A percentile compares a stretch with the other conserved stretches of the same genome.
phyloP scores from a whole-genome alignment of 2,797 vertebrate species.

The Melanotaenia boesemani region DNA sequence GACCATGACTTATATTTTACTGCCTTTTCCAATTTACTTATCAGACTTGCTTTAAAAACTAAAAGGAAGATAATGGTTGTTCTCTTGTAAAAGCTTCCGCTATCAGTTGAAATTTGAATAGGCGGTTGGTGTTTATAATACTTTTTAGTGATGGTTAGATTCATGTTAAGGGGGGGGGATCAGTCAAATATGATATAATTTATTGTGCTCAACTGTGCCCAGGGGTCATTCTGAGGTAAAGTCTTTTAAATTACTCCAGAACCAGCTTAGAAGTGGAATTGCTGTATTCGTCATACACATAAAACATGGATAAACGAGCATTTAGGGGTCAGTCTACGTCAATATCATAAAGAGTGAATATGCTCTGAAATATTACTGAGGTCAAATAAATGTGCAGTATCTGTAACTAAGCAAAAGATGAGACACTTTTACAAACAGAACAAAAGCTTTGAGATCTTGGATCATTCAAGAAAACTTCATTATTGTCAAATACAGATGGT shows the following conservation, averaged over 20 bases:
- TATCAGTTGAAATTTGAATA: too few species aligned
- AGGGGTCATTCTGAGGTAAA: constrained; percentile 45
- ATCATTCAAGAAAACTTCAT: not conserved
- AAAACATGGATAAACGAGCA: constrained; percentile 75
- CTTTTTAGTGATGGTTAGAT: not conserved
- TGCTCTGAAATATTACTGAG: constrained; percentile 71
- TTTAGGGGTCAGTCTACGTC: constrained; percentile 75
- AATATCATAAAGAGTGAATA: constrained; percentile 68
- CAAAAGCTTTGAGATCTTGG: not conserved
- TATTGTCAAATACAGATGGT: not conserved
- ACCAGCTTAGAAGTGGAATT: constrained; percentile 69
- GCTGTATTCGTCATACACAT: constrained; percentile 73
- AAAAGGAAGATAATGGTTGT: too few species aligned
- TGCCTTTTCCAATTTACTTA: too few species aligned
- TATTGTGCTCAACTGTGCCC: constrained; percentile 2
- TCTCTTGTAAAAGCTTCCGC: too few species aligned
- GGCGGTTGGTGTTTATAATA: too few species aligned
- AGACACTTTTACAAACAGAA: constrained; percentile 18
- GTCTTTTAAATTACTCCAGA: constrained; percentile 63
- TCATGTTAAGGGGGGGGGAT: rapidly evolving
- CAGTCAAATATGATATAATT: constrained; percentile 16
- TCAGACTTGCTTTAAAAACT: too few species aligned
- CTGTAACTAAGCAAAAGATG: constrained; percentile 47
- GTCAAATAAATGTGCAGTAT: constrained; percentile 57
- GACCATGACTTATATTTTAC: too few species aligned